These are phyloP conservation scores for Sphenopsis melanotis DNA, from an alignment of 2,797 vertebrate genomes.

Conservation along the genomic window DNA sequence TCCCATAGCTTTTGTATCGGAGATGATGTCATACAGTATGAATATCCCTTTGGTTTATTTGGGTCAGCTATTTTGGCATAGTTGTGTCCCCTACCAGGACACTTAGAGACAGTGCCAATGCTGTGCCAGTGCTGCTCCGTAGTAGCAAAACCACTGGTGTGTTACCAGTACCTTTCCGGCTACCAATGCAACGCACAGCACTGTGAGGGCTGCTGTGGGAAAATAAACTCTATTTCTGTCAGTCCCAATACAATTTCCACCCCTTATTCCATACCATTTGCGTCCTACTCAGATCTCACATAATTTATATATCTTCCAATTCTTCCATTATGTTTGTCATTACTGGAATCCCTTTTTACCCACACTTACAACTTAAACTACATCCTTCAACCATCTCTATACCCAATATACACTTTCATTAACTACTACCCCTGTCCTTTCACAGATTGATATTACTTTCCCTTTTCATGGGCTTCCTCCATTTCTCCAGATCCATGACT, in stretches of 20 bases:
- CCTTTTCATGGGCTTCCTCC: not conserved
- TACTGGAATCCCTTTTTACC: not conserved
- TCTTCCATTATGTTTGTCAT: not conserved
- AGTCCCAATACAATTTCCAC: not conserved
- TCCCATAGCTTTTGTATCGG: not conserved
- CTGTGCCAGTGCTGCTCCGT: not conserved
- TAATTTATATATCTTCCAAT: not conserved
- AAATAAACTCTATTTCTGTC: not conserved
- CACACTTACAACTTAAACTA: not conserved
- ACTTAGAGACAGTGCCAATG: not conserved
- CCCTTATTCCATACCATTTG: not conserved
- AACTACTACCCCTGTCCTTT: not conserved
- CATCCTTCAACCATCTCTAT: not conserved
- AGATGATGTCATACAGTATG: not conserved
- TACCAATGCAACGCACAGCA: not conserved
- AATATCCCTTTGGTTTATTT: not conserved
- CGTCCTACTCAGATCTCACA: not conserved
- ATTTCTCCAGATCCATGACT: not conserved
- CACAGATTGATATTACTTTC: not conserved
- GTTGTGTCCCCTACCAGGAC: not conserved
- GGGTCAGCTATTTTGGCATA: not conserved
- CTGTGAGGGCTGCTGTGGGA: not conserved
- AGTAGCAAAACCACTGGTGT: not conserved
- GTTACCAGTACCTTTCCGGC: not conserved
- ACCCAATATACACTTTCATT: not conserved